Percentiles rank a stretch among this genome's conserved stretches.
Evolutionary conservation across 2,888 invertebrate genomes (phyloP).

Genomic region (Acholoe squamosa): DNA sequence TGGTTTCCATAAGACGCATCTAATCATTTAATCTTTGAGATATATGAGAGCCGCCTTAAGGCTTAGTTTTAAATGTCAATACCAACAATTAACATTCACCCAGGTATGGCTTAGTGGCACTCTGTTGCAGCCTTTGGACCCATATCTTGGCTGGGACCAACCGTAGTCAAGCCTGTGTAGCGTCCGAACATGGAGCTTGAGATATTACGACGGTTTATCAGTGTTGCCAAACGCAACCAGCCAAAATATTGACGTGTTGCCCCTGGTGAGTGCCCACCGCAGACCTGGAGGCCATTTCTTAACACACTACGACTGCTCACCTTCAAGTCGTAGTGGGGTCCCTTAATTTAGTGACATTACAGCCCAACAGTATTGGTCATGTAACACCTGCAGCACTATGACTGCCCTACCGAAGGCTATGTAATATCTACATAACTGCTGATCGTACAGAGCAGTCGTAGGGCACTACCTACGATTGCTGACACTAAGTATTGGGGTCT

Average conservation of each 20-base stretch:
- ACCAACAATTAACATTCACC: neutral
- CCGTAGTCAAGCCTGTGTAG: neutral
- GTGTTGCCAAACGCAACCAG: neutral
- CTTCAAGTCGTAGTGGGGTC: too few species aligned
- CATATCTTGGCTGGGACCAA: neutral
- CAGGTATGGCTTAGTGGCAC: neutral
- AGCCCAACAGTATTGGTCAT: too few species aligned
- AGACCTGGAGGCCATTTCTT: neutral
- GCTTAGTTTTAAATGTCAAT: neutral
- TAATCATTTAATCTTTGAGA: neutral
- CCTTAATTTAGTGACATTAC: too few species aligned
- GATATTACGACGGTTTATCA: slow-evolving; percentile 16
- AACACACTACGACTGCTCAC: too few species aligned
- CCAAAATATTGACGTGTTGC: neutral
- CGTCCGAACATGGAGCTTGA: neutral
- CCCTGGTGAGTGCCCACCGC: neutral
- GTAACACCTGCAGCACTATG: too few species aligned
- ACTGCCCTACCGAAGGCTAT: too few species aligned
- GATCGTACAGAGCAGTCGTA: too few species aligned
- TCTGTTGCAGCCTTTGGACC: neutral
- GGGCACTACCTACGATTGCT: too few species aligned
- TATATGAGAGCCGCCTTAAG: neutral
- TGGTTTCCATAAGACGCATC: neutral
- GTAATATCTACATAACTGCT: too few species aligned
- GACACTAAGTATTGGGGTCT: too few species aligned